Evolutionary conservation across 2,888 invertebrate genomes (phyloP).

Genomic region (Drosophila limbata): DNA sequence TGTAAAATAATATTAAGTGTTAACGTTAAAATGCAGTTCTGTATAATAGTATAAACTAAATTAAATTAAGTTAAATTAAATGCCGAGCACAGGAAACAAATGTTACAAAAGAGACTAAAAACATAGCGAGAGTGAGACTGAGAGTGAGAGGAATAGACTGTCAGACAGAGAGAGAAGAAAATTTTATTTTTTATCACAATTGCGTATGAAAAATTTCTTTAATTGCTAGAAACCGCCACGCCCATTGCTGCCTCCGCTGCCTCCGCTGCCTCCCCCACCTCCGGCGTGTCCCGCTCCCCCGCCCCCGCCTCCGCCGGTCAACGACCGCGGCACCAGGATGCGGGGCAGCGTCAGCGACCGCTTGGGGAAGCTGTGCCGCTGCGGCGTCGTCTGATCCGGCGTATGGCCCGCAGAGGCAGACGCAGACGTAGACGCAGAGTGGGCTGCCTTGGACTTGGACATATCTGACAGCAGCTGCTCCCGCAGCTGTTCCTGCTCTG

Average conservation of each 20-base stretch:
- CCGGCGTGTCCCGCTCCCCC: constrained; percentile 39
- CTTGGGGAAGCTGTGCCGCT: constrained; percentile 75
- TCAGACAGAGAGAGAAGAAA: constrained; percentile 38
- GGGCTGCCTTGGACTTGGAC: constrained; percentile 17
- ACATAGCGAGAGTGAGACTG: constrained; percentile 31
- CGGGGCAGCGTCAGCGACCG: constrained; percentile 81
- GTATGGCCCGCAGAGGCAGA: constrained; percentile 31
- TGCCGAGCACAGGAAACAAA: constrained; percentile 69
- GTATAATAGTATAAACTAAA: constrained; percentile 32
- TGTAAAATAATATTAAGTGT: constrained; percentile 51
- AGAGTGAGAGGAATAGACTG: constrained; percentile 22
- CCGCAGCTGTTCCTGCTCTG: background rate
- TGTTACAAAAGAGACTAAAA: constrained; percentile 71
- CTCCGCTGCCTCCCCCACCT: too few species aligned
- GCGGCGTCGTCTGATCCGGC: constrained; percentile 50
- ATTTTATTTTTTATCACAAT: constrained; percentile 84
- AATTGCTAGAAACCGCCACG: constrained; percentile 83
- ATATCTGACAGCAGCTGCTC: constrained; percentile 8
- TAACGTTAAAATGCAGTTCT: constrained; percentile 60
- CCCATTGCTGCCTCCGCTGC: constrained; percentile 46
- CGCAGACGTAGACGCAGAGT: constrained; percentile 2
- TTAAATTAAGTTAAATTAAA: constrained; percentile 52
- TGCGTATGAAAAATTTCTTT: constrained; percentile 84
- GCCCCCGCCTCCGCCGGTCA: background rate
- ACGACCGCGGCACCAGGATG: constrained; percentile 70